A percentile compares a stretch with the other conserved stretches of the same genome.
phyloP scores from a whole-genome alignment of 1,140 invertebrate species.

The Dolichoris vasculosae region DNA sequence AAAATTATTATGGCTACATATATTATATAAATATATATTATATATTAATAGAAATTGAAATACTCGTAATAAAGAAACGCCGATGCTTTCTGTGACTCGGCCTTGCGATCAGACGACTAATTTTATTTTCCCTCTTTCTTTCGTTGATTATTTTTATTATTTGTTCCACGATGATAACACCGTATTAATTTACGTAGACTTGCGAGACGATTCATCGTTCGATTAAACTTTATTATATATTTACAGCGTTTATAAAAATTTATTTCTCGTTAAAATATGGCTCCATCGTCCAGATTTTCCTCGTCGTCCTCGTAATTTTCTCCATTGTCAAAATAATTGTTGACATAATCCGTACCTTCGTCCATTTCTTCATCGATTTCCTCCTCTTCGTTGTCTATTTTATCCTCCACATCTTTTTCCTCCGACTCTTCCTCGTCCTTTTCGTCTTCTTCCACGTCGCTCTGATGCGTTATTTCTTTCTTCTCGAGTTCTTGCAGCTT shows the following conservation, averaged over 20 bases:
- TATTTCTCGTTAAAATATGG: conserved; percentile 75
- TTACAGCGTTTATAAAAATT: not conserved
- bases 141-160: not conserved
- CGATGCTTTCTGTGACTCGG: conserved; percentile 70
- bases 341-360: conserved; percentile 85
- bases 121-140: not conserved
- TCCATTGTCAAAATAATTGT: conserved; percentile 91
- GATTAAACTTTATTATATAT: conserved; percentile 26
- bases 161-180: not conserved
- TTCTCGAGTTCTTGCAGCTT: conserved; percentile 79
- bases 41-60: conserved; percentile 73
- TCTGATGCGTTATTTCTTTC: conserved; percentile 72
- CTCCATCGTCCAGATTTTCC: conserved; percentile 88
- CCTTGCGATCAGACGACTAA: conserved; percentile 34
- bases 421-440: conserved; percentile 75
- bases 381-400: conserved; percentile 69
- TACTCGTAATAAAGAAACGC: conserved; percentile 73
- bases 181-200: not conserved
- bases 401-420: conserved; percentile 70
- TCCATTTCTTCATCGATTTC: conserved; percentile 81
- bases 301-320: conserved; percentile 90
- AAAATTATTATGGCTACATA: conserved; percentile 71
- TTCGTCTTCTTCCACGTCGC: conserved; percentile 72
- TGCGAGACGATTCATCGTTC: not conserved
- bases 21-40: conserved; percentile 71